A percentile compares a stretch with the other conserved stretches of the same genome.
phyloP scores from a whole-genome alignment of 2,113 vertebrate species.

The Aegotheles bennettii region DNA sequence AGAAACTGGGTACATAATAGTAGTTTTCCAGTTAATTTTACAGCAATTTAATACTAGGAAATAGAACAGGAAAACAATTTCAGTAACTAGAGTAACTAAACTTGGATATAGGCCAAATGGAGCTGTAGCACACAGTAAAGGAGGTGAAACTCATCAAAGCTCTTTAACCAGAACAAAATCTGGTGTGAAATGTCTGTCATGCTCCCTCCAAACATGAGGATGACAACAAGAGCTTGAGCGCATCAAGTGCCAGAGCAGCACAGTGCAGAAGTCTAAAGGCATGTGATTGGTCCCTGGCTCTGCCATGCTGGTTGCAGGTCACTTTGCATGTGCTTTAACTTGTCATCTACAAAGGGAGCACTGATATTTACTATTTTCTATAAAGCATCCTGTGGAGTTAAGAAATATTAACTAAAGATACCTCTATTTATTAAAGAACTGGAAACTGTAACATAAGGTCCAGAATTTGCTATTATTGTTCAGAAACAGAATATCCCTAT shows the following conservation, averaged over 20 bases:
- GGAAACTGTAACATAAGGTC: background rate
- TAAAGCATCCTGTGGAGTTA: background rate
- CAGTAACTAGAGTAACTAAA: conserved; percentile 18
- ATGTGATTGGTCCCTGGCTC: background rate
- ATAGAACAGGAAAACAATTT: conserved; percentile 23
- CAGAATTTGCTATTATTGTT: background rate
- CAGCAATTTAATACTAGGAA: conserved; percentile 34
- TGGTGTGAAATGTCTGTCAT: background rate
- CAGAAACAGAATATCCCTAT: background rate
- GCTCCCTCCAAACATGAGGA: background rate
- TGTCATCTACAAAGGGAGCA: background rate
- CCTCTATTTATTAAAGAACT: background rate
- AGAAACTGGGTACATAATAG: background rate
- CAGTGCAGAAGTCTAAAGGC: background rate
- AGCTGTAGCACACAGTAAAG: background rate
- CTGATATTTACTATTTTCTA: background rate
- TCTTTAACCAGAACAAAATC: background rate
- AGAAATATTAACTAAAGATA: background rate
- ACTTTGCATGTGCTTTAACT: background rate
- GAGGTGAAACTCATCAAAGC: background rate
- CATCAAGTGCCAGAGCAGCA: background rate
- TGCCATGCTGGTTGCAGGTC: accelerated
- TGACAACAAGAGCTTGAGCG: background rate
- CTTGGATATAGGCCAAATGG: background rate
- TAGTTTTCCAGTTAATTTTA: conserved; percentile 34